Evolutionary conservation across 2,888 invertebrate genomes (phyloP), one percentile per base, ranked within the genome.

Genomic region (Lepidochrysops patricia): DNA sequence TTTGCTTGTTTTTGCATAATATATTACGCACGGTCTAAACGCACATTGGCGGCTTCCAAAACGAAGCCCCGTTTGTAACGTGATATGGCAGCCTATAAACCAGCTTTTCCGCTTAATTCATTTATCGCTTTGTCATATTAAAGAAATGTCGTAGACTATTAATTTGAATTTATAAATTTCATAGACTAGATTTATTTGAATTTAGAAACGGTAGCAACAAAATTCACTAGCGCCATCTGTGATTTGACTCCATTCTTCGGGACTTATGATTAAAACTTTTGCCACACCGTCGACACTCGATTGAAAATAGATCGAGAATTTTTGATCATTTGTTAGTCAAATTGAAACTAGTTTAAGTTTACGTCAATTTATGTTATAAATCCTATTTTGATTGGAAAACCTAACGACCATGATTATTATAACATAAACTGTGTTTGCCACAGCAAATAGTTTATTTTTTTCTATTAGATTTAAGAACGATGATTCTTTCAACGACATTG

Each of bases 21-120:
- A 72, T 74, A 74, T 76, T 80, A 79, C 83, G 83, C 82, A 82
- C 77, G 76, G 78, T 76, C 75, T 82, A 81, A 83, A 80, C 79
- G 81, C 79, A 80, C 75, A 69, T 71, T 57, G 58, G 61, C 26
- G 63, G 68, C 70, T 70, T 69, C 66, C 32, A 50, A 58, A 58
- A 60, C 29, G 66, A 65, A 66, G 65, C 64, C 65, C 57, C 32
- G 37, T 50, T 50, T 58, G 67, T 63, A 60, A 64, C 63, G 50
- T 56, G 65, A 66, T 65, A 63, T 15, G 62, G 66, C 79, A 80
- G 77, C 79, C 81, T 80, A 79, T 80, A 77, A 76, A 79, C 72
- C 72, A 68, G 75, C 71, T 67, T 62, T 62, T 59, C 60, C 63
- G 54, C 61, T 57, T 61, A 56, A 60, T 61, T 62, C 57, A 32